Conservation (phyloP, 2,113 vertebrate species). For the Cephalopterus ornatus region DNA sequence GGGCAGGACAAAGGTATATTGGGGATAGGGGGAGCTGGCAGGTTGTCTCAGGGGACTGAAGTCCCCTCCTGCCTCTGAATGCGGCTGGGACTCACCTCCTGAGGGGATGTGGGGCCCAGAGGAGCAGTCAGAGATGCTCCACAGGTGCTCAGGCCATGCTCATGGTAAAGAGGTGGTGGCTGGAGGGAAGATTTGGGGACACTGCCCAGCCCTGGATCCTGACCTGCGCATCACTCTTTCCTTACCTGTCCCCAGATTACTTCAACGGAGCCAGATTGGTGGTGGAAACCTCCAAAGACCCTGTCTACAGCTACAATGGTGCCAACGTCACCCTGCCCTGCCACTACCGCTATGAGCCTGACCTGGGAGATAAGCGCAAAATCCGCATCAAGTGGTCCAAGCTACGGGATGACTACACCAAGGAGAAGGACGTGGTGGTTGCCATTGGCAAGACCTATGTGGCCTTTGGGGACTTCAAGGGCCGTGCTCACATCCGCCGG, state of each 20-base stretch:
- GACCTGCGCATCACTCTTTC: neutral
- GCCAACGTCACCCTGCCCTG: conserved; percentile 86
- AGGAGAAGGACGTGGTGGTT: conserved; percentile 85
- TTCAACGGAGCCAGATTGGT: conserved; percentile 80
- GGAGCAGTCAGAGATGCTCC: accelerated
- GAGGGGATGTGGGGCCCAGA: neutral
- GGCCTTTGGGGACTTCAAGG: conserved; percentile 84
- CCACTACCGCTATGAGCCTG: conserved; percentile 78
- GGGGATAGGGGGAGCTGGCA: neutral
- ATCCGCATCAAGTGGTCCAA: conserved; percentile 93
- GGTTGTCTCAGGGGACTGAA: neutral
- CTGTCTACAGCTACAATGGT: conserved; percentile 80
- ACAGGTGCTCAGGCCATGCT: neutral
- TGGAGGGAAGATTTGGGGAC: neutral
- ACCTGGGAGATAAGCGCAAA: conserved; percentile 59
- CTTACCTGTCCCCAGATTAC: conserved; percentile 38
- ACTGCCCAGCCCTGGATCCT: neutral
- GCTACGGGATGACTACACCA: conserved; percentile 71
- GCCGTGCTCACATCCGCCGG: conserved; percentile 77
- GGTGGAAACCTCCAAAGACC: conserved; percentile 79
- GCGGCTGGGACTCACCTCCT: neutral
- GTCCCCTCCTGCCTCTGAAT: neutral
- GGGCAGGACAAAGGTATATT: conserved; percentile 71
- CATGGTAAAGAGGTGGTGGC: neutral
- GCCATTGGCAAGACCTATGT: conserved; percentile 79